Percentiles rank a stretch among this genome's conserved stretches.
Evolutionary conservation across 2,113 vertebrate species (phyloP).

Genomic region (Gasterosteus aculeatus): DNA sequence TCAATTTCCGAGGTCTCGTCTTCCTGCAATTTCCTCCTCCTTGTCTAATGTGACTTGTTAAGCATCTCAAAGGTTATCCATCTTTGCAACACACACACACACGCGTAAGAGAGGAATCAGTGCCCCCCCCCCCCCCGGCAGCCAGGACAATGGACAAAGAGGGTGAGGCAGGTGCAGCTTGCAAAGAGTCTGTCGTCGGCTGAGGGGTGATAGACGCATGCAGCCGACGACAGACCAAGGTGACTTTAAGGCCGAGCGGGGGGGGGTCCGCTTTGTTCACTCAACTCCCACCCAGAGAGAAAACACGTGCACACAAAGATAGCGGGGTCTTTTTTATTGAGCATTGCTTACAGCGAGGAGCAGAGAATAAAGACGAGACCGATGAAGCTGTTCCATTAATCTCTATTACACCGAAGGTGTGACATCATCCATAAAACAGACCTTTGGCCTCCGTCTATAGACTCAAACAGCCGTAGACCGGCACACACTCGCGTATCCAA

Average conservation of each 20-base stretch:
- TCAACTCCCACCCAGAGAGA: background rate
- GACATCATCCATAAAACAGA: constrained; percentile 1
- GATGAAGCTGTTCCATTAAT: background rate
- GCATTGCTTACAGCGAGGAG: constrained; percentile 11
- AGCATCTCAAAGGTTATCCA: constrained; percentile 20
- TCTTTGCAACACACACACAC: constrained; percentile 13
- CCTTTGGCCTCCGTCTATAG: background rate
- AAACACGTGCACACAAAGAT: constrained; percentile 14
- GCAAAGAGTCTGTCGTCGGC: constrained; percentile 74
- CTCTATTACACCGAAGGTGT: background rate
- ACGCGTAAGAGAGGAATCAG: constrained; percentile 52
- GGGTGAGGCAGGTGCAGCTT: constrained; percentile 51
- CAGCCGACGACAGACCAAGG: constrained; percentile 77
- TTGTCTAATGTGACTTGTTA: constrained; percentile 8
- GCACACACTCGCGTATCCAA: constrained; percentile 12
- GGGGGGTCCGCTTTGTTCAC: constrained; percentile 6
- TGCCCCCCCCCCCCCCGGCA: constrained; percentile 51
- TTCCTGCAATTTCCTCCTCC: constrained; percentile 35
- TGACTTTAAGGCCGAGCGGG: constrained; percentile 67
- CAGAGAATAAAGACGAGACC: constrained; percentile 2
- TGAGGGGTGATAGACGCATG: constrained; percentile 57
- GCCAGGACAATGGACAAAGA: constrained; percentile 79
- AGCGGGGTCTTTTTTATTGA: constrained; percentile 20
- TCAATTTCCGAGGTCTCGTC: constrained; percentile 17
- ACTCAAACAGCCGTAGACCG: constrained; percentile 28